Evolutionary conservation across 1,140 invertebrate species (phyloP), one percentile per base, ranked within the genome.

Genomic region (Muscidifurax raptorellus): DNA sequence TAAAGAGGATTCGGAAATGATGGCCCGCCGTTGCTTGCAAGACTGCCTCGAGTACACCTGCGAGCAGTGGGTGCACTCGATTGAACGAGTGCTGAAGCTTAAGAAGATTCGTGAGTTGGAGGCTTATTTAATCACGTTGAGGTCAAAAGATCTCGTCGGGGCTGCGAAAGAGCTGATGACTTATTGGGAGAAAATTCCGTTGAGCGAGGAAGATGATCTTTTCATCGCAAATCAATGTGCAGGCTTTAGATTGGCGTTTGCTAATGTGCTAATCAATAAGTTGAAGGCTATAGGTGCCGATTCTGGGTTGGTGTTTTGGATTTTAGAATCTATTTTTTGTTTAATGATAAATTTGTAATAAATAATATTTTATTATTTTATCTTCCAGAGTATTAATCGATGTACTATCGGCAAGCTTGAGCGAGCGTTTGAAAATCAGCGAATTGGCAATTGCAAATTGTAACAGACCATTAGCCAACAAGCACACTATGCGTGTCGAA

Each of bases 61-160:
- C 32, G 87, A 91, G 75, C 86, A 93, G 30, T 95, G 94, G 94
- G 87, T 92, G 13, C 87, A 88, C 22, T 59, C 94, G 4, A 92
- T 94, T 5, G 91, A 90, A 22, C 84, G 86, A 71, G 25, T 18
- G n/a, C 18, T 32, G 7, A 72, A 66, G 10, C 27, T 59, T 7
- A n/a, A 47, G 25, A 75, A 64, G 44, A 5, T 84, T 1, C n/a
- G 30, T 47, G 6, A 71, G 28, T 15, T 25, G n/a, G 18, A 80
- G 32, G 4, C 18, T 0, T 59, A 59, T 18, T 2, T 80, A 59
- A 22, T 5, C 15, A 67, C 69, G 0, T 5, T 75, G 2, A 28
- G 27, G 3, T 59, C 44, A 1, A 44, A 76, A 1, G 18, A 84
- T 27, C 12, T 25, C 1, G 2, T 12, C 7, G n/a, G 9, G 1